Percentiles rank a stretch among this genome's conserved stretches.
These are phyloP conservation scores for Osmerus eperlanus DNA, from an alignment of 2,113 vertebrate genomes.

Conservation along the genomic window DNA sequence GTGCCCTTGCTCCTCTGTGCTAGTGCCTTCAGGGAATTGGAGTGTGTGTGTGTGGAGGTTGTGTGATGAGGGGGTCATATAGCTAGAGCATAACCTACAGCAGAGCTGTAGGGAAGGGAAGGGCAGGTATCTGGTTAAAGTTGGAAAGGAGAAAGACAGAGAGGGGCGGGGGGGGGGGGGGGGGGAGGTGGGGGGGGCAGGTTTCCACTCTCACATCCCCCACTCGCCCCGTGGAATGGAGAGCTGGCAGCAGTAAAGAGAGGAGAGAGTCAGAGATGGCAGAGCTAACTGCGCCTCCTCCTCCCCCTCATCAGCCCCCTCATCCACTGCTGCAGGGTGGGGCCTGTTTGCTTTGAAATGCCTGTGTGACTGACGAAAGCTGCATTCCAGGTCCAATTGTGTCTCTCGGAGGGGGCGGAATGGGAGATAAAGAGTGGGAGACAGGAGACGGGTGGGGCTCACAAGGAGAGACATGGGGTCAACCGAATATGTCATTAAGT, in stretches of 20 bases:
- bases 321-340: conserved; percentile 54
- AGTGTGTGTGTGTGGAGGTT: conserved; percentile 15
- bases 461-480: not conserved
- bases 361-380: conserved; percentile 47
- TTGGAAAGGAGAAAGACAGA: conserved; percentile 34
- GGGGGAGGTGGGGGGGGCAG: not conserved
- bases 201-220: conserved; percentile 6
- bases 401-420: conserved; percentile 26
- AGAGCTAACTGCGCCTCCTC: not conserved
- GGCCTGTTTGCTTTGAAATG: conserved; percentile 65
- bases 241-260: not conserved
- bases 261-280: conserved; percentile 4
- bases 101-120: conserved; percentile 31
- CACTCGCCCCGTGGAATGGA: not conserved
- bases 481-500: conserved; percentile 21
- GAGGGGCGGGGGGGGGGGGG: not conserved
- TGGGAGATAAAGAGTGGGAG: conserved; percentile 4
- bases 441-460: not conserved
- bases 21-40: conserved; percentile 36
- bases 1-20: conserved; percentile 36
- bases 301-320: conserved; percentile 5
- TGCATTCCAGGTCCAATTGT: conserved; percentile 50
- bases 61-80: conserved; percentile 33
- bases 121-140: conserved; percentile 36
- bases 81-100: conserved; percentile 30